These are phyloP conservation scores for Scortum barcoo DNA, from an alignment of 2,113 vertebrate species.

Conservation along the genomic window DNA sequence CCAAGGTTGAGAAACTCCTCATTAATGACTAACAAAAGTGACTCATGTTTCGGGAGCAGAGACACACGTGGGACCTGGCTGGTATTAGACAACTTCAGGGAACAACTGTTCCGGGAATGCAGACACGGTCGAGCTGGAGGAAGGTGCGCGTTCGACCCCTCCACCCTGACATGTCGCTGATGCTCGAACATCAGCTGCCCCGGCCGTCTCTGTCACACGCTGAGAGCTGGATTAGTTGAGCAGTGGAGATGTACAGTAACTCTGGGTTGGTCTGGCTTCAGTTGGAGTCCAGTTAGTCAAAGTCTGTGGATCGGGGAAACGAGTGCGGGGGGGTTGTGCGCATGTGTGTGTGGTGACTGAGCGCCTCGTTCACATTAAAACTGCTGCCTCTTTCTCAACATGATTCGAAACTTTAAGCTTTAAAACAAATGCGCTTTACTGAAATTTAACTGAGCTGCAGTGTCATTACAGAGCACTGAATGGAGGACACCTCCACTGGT, in stretches of 20 bases:
- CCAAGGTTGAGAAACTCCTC: constrained; percentile 36
- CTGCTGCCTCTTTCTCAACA: not conserved
- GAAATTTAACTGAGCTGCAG: constrained; percentile 24
- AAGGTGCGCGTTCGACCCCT: constrained; percentile 9
- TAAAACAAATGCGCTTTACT: not conserved
- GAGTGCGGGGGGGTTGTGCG: constrained; percentile 30
- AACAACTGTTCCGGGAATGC: constrained; percentile 12
- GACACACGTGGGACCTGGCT: not conserved
- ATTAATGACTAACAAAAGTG: constrained; percentile 14
- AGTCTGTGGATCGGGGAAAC: not conserved
- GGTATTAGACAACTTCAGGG: not conserved
- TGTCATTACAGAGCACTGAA: not conserved
- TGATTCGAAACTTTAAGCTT: not conserved
- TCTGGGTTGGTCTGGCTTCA: constrained; percentile 43
- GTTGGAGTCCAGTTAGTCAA: constrained; percentile 38
- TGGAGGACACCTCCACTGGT: constrained; percentile 29
- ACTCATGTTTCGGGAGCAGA: constrained; percentile 26
- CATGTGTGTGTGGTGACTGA: constrained; percentile 10
- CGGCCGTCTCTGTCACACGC: not conserved
- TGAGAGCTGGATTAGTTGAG: constrained; percentile 15
- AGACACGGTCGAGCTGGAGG: constrained; percentile 16
- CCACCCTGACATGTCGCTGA: constrained; percentile 16
- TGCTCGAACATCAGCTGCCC: constrained; percentile 33
- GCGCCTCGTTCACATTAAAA: constrained; percentile 40
- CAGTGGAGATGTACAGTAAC: constrained; percentile 31